Evolutionary conservation across 2,113 vertebrate species (phyloP).

Genomic region (Xiphophorus couchianus): DNA sequence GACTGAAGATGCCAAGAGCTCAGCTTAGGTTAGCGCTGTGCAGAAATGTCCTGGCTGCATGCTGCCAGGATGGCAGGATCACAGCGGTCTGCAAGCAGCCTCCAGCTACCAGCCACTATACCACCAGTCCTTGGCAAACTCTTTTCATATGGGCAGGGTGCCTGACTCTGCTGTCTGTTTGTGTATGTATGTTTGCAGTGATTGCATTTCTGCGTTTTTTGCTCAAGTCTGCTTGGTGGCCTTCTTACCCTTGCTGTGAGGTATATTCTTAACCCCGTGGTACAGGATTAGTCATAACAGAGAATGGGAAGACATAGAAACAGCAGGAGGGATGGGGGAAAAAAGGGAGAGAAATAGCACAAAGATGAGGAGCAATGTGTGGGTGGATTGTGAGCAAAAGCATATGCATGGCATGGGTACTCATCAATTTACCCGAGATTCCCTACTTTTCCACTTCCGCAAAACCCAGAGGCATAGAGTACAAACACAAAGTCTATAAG

Average conservation of each 20-base stretch:
- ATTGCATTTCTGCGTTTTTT: slow-evolving; percentile 37
- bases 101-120: slow-evolving; percentile 35
- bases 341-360: background rate
- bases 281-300: slow-evolving; percentile 63
- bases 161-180: slow-evolving; percentile 48
- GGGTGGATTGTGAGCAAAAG: slow-evolving; percentile 39
- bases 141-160: slow-evolving; percentile 42
- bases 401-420: slow-evolving; percentile 46
- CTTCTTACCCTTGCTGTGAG: slow-evolving; percentile 58
- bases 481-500: slow-evolving; percentile 60
- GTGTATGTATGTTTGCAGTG: slow-evolving; percentile 42
- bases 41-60: slow-evolving; percentile 60
- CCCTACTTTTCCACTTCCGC: slow-evolving; percentile 49
- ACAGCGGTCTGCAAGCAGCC: slow-evolving; percentile 59
- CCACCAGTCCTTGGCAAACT: slow-evolving; percentile 54
- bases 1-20: slow-evolving; percentile 62
- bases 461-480: slow-evolving; percentile 57
- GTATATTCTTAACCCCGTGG: slow-evolving; percentile 56
- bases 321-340: slow-evolving; percentile 1
- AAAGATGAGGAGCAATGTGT: slow-evolving; percentile 50
- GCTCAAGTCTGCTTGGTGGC: slow-evolving; percentile 20
- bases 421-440: slow-evolving; percentile 69
- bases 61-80: slow-evolving; percentile 55
- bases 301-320: slow-evolving; percentile 53
- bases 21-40: slow-evolving; percentile 53